Conservation (phyloP, 2,113 vertebrate species). For the Ptilonorhynchus violaceus region DNA sequence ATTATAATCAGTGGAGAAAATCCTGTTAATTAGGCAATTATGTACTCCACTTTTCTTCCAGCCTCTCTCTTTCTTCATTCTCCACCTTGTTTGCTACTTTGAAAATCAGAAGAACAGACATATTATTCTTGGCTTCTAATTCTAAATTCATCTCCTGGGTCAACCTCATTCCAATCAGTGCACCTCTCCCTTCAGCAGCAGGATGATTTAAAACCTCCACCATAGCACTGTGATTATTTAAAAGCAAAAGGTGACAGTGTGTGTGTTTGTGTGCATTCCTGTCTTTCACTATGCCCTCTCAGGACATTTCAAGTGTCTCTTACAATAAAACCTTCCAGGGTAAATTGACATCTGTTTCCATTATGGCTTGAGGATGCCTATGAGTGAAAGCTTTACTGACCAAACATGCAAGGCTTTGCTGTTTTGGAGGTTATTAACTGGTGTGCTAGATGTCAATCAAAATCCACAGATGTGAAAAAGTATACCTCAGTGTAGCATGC, state of each 20-base stretch:
- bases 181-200: conserved; percentile 18
- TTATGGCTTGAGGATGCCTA: background rate
- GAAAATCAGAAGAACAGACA: conserved; percentile 53
- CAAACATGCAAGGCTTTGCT: background rate
- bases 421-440: background rate
- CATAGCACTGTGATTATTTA: background rate
- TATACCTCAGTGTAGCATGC: background rate
- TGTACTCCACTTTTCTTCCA: conserved; percentile 57
- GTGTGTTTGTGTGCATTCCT: background rate
- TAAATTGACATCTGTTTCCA: background rate
- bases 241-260: background rate
- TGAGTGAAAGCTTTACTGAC: background rate
- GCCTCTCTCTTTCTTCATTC: conserved; percentile 45
- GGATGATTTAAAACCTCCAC: background rate
- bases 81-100: conserved; percentile 52
- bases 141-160: conserved; percentile 5
- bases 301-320: background rate
- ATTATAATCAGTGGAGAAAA: conserved; percentile 68
- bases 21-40: conserved; percentile 70
- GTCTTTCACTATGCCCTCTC: background rate
- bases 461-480: background rate
- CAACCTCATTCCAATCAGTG: conserved; percentile 8
- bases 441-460: background rate
- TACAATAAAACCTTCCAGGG: background rate
- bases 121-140: conserved; percentile 27